These are phyloP conservation scores for Caenorhabditis auriculariae DNA, from an alignment of 2,888 invertebrate species.

Conservation along the genomic window DNA sequence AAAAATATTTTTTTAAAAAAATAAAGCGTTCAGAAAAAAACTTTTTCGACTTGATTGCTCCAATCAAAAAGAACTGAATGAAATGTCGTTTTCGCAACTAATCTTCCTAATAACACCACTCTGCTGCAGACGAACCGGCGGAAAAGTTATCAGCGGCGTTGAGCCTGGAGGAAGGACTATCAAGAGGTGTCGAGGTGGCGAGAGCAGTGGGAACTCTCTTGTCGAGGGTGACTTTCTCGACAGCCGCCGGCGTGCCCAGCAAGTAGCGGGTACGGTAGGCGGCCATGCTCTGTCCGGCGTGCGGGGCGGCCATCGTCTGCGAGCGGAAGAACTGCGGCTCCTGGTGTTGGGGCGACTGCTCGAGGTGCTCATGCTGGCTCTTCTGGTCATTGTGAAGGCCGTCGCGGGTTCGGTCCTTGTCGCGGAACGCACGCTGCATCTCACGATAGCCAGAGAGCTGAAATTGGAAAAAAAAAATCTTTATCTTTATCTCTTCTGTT, in stretches of 20 bases:
- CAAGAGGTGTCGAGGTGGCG: slow-evolving; percentile 37
- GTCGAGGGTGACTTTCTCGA: slow-evolving; percentile 12
- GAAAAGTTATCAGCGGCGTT: too few relatives aligned
- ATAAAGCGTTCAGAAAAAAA: too few relatives aligned
- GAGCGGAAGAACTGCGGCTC: slow-evolving; percentile 27
- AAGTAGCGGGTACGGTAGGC: slow-evolving; percentile 14
- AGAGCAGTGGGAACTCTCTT: slow-evolving; percentile 16
- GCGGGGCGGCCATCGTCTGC: slow-evolving; percentile 18
- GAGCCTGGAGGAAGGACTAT: too few relatives aligned
- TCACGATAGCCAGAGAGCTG: slow-evolving; percentile 23
- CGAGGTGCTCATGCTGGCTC: slow-evolving; percentile 9
- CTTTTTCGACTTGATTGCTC: too few relatives aligned
- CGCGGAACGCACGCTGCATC: slow-evolving; percentile 18
- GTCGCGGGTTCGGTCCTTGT: slow-evolving; percentile 7
- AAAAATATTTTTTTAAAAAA: too few relatives aligned
- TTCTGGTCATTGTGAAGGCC: neutral
- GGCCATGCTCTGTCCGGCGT: slow-evolving; percentile 21
- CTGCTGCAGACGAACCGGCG: too few relatives aligned
- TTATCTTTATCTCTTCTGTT: too few relatives aligned
- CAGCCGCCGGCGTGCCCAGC: slow-evolving; percentile 10
- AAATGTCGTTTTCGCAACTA: too few relatives aligned
- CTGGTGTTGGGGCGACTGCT: slow-evolving; percentile 3
- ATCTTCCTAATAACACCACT: too few relatives aligned
- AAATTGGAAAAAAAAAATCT: too few relatives aligned
- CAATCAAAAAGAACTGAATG: too few relatives aligned